Base-by-base conservation (phyloP, 2,113 vertebrate species). In the Pithys albifrons region DNA sequence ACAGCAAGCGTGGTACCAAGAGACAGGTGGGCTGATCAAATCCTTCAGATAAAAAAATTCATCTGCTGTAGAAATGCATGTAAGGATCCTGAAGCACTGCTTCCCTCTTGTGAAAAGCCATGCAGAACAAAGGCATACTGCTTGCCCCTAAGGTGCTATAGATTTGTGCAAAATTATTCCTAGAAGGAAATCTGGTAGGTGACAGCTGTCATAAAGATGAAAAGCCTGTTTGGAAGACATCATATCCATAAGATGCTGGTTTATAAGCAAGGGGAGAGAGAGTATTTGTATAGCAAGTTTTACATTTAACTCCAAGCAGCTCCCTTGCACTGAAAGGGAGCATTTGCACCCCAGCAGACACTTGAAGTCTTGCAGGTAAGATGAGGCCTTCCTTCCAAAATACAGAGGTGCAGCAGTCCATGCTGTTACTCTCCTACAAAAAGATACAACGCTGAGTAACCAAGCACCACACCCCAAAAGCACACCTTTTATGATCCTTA, bases 111-210 rank as follows among this genome's bases (percentile, higher is more conserved):
- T 59, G 59, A 92, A 95, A 84, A 92, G 64, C 69, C 90, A 59
- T 5, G 57, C 6, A 14, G 61, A 72, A 58, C 17, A 8, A 91
- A 88, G 39, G 51, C 55, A 67, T 41, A 46, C 4, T 54, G 51
- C 65, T 81, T 39, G 29, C 6, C 3, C 16, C 31, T 35, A 76
- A 88, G 45, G 10, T 62, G 72, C 59, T 69, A 66, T 9, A 52
- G 72, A 74, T 89, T 95, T 88, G 73, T 31, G 91, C 57, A 55
- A 81, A 59, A 91, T 45, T 45, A 5, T 93, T 96, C 89, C 93
- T 95, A 92, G 89, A 95, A 93, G 48, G 61, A 96, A 95, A 95
- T 93, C 86, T 96, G 89, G 57, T 67, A 78, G 76, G 39, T 6
- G 24, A 55, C 1, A 0, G 4, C 75, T 95, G 96, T 85, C 94